Conservation (phyloP, 1,140 invertebrate genomes). For the Teleogryllus occipitalis region DNA sequence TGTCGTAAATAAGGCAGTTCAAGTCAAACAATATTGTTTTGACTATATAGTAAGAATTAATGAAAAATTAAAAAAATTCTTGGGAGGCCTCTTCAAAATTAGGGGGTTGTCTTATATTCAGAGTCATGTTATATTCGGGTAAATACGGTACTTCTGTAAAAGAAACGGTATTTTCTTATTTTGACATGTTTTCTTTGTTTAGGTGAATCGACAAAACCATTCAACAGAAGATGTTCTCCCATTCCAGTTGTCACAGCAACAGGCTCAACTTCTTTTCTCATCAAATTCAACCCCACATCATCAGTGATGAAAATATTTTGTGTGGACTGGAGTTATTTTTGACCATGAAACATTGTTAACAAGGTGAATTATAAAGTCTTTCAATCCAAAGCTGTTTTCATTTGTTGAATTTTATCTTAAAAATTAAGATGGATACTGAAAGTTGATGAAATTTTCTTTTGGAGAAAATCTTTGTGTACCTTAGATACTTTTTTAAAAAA, state of each 20-base stretch:
- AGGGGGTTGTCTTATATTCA: no score
- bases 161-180: background rate
- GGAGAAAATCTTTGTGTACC: no score
- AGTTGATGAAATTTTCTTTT: background rate
- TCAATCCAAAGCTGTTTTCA: background rate
- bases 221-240: constrained; percentile 25
- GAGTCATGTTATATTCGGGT: no score
- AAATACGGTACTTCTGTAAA: background rate
- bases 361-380: background rate
- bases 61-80: no score
- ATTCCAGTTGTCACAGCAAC: constrained; percentile 34
- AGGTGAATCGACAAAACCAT: constrained; percentile 10
- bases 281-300: constrained; percentile 17
- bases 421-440: background rate
- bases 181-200: background rate
- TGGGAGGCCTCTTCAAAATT: no score
- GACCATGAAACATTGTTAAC: background rate
- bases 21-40: no score
- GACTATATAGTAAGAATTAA: no score
- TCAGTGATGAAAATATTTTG: constrained; percentile 11
- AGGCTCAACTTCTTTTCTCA: constrained; percentile 33
- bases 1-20: no score
- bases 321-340: background rate
- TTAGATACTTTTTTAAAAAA: background rate
- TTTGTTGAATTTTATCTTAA: background rate